These are phyloP conservation scores for Cacatua alba DNA, from an alignment of 2,113 vertebrate species.

Conservation along the genomic window DNA sequence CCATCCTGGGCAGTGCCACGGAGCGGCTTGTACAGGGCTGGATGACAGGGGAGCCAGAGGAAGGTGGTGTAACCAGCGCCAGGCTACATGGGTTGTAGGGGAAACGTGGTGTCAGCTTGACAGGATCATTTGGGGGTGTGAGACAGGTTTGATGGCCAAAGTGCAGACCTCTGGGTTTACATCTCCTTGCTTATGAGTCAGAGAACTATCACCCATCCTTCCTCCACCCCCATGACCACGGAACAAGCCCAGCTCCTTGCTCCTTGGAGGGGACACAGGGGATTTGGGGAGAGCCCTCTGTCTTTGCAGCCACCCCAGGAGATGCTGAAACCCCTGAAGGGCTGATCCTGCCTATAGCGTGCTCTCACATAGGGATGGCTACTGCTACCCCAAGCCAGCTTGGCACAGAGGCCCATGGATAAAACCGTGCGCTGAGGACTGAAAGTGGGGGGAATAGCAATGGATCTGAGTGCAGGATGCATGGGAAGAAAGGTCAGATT, in stretches of 20 bases:
- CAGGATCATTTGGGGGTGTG: not conserved
- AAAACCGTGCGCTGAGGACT: not conserved
- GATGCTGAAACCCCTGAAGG: not conserved
- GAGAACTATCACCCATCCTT: not conserved
- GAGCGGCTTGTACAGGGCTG: not conserved
- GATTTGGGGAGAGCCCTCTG: not conserved
- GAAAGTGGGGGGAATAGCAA: not conserved
- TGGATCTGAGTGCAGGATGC: not conserved
- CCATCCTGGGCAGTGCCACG: fast-evolving
- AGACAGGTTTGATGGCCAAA: not conserved
- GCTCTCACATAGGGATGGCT: not conserved
- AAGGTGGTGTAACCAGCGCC: not conserved
- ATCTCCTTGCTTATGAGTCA: not conserved
- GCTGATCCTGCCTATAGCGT: not conserved
- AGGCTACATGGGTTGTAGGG: fast-evolving
- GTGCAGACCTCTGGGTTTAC: not conserved
- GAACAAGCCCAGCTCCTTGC: not conserved
- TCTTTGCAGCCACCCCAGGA: not conserved
- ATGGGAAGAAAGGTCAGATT: not conserved
- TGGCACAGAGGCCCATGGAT: fast-evolving
- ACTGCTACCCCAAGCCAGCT: not conserved
- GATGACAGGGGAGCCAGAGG: not conserved
- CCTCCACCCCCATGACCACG: fast-evolving
- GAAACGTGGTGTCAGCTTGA: not conserved
- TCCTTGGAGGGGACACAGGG: too few relatives aligned